Evolutionary conservation across 2,113 vertebrate genomes (phyloP).

Genomic region (Polypterus senegalus): DNA sequence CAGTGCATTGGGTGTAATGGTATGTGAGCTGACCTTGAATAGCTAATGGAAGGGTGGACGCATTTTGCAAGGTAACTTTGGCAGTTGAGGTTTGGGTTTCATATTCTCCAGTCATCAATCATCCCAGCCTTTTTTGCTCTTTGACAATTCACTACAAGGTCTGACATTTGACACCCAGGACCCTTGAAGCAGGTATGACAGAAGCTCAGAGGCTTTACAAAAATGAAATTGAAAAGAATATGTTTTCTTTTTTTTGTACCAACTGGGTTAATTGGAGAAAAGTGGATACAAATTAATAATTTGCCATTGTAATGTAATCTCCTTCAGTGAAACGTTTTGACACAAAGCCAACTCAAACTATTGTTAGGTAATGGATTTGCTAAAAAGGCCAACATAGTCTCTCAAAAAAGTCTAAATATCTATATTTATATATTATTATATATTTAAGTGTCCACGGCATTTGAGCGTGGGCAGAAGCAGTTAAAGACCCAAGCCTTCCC

Average conservation of each 20-base stretch:
- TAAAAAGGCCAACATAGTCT: no score
- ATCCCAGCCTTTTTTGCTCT: constrained; percentile 93
- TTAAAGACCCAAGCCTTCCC: neutral
- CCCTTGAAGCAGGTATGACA: constrained; percentile 75
- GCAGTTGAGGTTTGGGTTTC: constrained; percentile 96
- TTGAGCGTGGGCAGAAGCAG: neutral
- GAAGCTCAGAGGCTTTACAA: constrained; percentile 61
- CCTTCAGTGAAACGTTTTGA: constrained; percentile 28
- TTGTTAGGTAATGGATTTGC: no score
- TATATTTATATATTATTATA: no score
- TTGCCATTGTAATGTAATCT: constrained; percentile 55
- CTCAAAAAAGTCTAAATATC: no score
- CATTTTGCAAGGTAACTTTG: constrained; percentile 92
- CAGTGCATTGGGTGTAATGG: constrained; percentile 64
- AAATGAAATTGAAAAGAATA: constrained; percentile 54
- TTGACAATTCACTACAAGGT: constrained; percentile 98
- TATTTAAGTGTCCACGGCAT: neutral
- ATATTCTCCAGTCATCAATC: constrained; percentile 97
- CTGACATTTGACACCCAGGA: constrained; percentile 98
- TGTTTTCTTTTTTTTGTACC: constrained; percentile 29
- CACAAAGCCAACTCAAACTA: no score
- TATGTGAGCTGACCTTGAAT: constrained; percentile 78
- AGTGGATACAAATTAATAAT: constrained; percentile 70
- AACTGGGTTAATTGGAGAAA: constrained; percentile 49
- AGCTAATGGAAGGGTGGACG: constrained; percentile 67